These are phyloP conservation scores for Drosophila mayaguana DNA, from an alignment of 2,888 invertebrate species.

Conservation along the genomic window DNA sequence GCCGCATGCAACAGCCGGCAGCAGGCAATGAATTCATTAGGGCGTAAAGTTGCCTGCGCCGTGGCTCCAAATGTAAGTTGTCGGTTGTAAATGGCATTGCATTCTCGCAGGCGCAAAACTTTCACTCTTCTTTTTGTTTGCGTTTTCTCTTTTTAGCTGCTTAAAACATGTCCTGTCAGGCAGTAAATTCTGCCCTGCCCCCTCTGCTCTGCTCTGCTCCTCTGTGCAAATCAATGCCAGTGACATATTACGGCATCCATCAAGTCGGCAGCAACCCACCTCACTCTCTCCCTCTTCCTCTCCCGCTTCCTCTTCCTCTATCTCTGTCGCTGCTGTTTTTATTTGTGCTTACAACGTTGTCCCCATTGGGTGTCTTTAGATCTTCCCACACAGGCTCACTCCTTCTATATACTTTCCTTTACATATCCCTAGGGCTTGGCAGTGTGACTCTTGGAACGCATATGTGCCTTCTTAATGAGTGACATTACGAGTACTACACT, in stretches of 20 bases:
- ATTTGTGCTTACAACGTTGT: slow-evolving; percentile 40
- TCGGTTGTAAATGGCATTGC: slow-evolving; percentile 26
- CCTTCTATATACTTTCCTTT: slow-evolving; percentile 55
- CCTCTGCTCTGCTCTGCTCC: background rate
- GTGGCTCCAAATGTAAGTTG: slow-evolving; percentile 16
- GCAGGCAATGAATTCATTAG: slow-evolving; percentile 33
- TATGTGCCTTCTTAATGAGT: slow-evolving; percentile 67
- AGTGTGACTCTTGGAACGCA: slow-evolving; percentile 38
- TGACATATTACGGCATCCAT: slow-evolving; percentile 80
- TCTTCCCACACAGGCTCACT: background rate
- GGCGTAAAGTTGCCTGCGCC: slow-evolving; percentile 14
- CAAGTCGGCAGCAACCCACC: slow-evolving; percentile 58
- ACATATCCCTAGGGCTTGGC: slow-evolving; percentile 70
- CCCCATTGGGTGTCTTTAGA: background rate
- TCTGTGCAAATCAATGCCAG: slow-evolving; percentile 74
- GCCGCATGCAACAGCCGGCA: slow-evolving; percentile 17
- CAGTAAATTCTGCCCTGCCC: slow-evolving; percentile 13
- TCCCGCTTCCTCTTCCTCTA: background rate
- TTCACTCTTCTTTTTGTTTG: slow-evolving; percentile 25
- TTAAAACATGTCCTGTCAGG: slow-evolving; percentile 11
- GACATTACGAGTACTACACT: slow-evolving; percentile 62
- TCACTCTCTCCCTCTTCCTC: background rate
- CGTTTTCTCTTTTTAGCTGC: slow-evolving; percentile 5
- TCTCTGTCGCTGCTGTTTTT: slow-evolving; percentile 24
- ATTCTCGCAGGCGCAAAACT: slow-evolving; percentile 26